Conservation (phyloP, 2,888 invertebrate species). For the Rhimphoctona megacephalus region DNA sequence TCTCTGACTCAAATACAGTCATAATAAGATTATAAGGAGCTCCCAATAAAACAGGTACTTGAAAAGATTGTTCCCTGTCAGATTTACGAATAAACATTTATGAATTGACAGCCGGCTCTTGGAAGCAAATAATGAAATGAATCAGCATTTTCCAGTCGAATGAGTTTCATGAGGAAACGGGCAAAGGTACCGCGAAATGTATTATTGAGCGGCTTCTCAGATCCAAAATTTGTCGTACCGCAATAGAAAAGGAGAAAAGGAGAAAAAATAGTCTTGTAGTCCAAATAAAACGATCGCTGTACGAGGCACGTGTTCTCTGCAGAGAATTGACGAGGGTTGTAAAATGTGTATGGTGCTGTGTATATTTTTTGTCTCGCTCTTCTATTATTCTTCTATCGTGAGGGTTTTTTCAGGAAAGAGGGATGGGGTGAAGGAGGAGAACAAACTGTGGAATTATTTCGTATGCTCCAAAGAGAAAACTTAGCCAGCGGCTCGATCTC, state of each 20-base stretch:
- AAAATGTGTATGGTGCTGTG: conserved; percentile 44
- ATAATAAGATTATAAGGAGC: conserved; percentile 13
- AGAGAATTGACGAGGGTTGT: conserved; percentile 63
- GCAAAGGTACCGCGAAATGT: conserved; percentile 15
- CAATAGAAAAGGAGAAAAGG: background rate
- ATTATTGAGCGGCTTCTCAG: conserved; percentile 35
- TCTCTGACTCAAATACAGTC: background rate
- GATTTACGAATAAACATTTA: conserved; percentile 16
- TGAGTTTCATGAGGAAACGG: conserved; percentile 32
- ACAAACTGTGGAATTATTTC: conserved; percentile 46
- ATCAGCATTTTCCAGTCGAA: conserved; percentile 60
- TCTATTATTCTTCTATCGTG: conserved; percentile 16
- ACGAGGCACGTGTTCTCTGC: conserved; percentile 55
- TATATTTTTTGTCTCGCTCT: conserved; percentile 18
- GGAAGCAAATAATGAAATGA: conserved; percentile 43
- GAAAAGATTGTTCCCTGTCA: background rate
- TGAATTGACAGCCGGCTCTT: conserved; percentile 35
- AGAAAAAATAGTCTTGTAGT: conserved; percentile 21
- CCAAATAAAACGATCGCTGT: conserved; percentile 41
- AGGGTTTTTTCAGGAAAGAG: background rate
- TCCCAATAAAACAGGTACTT: conserved; percentile 6
- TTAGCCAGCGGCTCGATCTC: conserved; percentile 18
- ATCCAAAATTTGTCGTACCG: conserved; percentile 40
- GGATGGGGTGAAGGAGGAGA: background rate
- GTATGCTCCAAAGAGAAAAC: conserved; percentile 39